Base-by-base conservation (phyloP, 2,888 invertebrate species). In the Crioceris asparagi region DNA sequence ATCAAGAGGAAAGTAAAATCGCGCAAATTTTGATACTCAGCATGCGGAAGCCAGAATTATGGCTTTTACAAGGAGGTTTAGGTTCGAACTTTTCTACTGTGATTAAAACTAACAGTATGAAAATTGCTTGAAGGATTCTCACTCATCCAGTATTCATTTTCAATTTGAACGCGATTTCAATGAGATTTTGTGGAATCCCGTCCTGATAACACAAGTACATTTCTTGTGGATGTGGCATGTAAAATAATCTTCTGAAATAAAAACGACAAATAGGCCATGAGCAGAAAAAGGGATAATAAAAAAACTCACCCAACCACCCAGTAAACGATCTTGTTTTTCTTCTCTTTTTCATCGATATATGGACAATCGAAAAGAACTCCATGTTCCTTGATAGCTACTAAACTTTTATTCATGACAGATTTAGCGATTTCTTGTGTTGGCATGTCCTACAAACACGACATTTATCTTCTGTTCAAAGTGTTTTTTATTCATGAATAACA, bases 181-280 rank as follows among this genome's bases (percentile, higher is more conserved):
- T 76, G 49, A 90, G 68, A 67, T 88, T 90, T 63, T 92, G 91
- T 0, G 90, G 86, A 10, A 83, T 74, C 17, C 79, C 79, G 44
- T 90, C 87, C 49, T 83, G 79, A 62, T 87, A 87, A 61, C 92
- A 92, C 27, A 92, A 74, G 56, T 86, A 93, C 8, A 91, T 67
- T 59, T 92, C 91, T 47, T 80, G 74, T 0, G 78, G 74, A 53
- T 78, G 75, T 0, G 88, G 86, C 37, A 77, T 75, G 35, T 77
- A 76, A 59, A 88, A 84, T 4, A 87, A 66, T 23, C 90, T 53
- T 50, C 64, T 64, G 44, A 44, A 61, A 44, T 30, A 18, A 36
- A 19, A 30, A 37, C 38, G 3, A 4, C 3, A 11, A 25, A 25
- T 11, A 11, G 12, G 11, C 17, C 21, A 8, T 17, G 23, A n/a